Conservation (phyloP, 2,113 vertebrate species). For the Corythoichthys intestinalis region DNA sequence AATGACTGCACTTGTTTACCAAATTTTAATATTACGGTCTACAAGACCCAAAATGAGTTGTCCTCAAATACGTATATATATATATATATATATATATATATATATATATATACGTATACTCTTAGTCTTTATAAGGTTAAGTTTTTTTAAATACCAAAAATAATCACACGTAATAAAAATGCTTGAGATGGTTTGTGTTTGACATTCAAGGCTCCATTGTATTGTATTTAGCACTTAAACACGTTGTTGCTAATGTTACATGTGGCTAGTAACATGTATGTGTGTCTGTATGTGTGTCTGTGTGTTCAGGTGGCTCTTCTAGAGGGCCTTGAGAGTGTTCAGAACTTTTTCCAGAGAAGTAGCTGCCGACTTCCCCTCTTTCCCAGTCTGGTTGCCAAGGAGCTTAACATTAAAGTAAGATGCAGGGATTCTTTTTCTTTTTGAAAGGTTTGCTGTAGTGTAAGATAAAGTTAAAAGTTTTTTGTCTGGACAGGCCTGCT, state of each 20-base stretch:
- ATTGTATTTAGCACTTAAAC: neutral
- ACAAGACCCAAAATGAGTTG: no score
- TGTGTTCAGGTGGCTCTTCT: conserved; percentile 81
- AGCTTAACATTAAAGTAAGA: conserved; percentile 89
- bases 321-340: conserved; percentile 88
- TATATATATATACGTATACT: no score
- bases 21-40: no score
- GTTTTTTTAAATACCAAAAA: no score
- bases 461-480: conserved; percentile 4
- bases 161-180: no score
- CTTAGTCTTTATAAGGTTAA: no score
- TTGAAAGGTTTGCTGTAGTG: neutral
- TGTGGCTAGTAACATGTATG: neutral
- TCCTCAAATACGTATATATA: no score
- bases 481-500: conserved; percentile 80
- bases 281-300: conserved; percentile 53
- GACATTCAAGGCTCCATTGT: neutral
- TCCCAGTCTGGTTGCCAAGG: conserved; percentile 91
- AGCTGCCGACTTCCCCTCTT: conserved; percentile 88
- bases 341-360: conserved; percentile 87
- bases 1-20: no score
- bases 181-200: neutral
- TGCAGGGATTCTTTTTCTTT: neutral
- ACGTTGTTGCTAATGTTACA: neutral
- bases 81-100: no score